Evolutionary conservation across 2,113 vertebrate genomes (phyloP), one percentile per base, ranked within the genome.

Genomic region (Oriolus oriolus): DNA sequence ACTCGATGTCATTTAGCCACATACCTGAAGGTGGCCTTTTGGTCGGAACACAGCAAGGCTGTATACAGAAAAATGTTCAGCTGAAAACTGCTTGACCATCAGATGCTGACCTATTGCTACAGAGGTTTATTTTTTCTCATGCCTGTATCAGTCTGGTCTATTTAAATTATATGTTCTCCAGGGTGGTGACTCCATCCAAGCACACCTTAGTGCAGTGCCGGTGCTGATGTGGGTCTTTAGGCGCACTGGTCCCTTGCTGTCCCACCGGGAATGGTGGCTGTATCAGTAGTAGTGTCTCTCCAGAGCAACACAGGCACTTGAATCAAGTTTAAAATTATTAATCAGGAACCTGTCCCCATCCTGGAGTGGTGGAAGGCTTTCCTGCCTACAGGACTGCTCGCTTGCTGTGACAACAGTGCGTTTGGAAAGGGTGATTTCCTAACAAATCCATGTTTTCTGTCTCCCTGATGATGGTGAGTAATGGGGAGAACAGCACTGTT

Each of bases 191-290:
- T 42, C 3, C 60, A 15, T 81, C 37, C 45, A 66, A 31, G 10
- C 10, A 37, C 18, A 44, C 30, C 12, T 59, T 59, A 21, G 35
- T 44, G n/a, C 50, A 65, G 20, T 79, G 41, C 1, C 16, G 33
- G 18, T 35, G 27, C 35, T 82, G 52, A 15, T n/a, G 12, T 30
- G 33, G 15, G 18, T 33, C 28, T 60, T 57, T 70, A 26, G 8
- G 12, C 2, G 3, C 57, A 12, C 2, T 59, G 16, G 17, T 37
- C 18, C 24, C 14, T 88, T 13, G 11, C 14, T 53, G 20, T 70
- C 3, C 37, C 5, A 7, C 37, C 4, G 1, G 11, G 20, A 89
- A 20, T 1, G 1, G 23, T 66, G 59, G 7, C 6, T 84, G 3
- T 60, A 3, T 33, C 4, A 8, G 5, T 31, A 35, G 19, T 7